phyloP scores from a whole-genome alignment of 2,113 vertebrate genomes.

The Arizona elegans region DNA sequence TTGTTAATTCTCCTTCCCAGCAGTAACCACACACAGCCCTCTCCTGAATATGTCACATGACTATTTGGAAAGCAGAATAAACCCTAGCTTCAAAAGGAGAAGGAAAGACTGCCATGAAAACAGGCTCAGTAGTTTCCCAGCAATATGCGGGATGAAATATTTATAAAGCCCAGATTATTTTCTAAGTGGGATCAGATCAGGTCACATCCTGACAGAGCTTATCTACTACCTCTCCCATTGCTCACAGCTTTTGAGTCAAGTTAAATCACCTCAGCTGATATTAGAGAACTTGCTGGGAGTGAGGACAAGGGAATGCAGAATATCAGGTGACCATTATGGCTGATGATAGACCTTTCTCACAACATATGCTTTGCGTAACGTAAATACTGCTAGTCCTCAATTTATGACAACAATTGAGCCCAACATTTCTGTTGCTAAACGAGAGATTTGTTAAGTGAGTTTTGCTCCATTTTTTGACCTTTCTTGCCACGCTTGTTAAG shows the following conservation, averaged over 20 bases:
- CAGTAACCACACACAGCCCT: neutral
- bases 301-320: neutral
- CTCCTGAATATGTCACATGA: neutral
- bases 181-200: constrained; percentile 14
- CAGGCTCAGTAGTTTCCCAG: neutral
- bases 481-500: neutral
- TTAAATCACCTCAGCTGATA: neutral
- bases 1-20: neutral
- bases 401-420: neutral
- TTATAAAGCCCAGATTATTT: constrained; percentile 11
- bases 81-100: neutral
- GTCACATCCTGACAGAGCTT: neutral
- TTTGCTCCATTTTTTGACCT: neutral
- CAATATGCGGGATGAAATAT: constrained; percentile 9
- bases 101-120: neutral
- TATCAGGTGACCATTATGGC: no score
- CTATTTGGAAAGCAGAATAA: neutral
- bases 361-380: neutral
- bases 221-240: neutral
- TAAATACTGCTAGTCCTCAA: neutral
- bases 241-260: neutral
- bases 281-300: neutral
- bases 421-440: neutral
- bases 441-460: neutral
- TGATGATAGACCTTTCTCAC: neutral